Percentiles rank a stretch among this genome's conserved stretches.
phyloP scores from a whole-genome alignment of 2,797 vertebrate genomes.

The Falco peregrinus region DNA sequence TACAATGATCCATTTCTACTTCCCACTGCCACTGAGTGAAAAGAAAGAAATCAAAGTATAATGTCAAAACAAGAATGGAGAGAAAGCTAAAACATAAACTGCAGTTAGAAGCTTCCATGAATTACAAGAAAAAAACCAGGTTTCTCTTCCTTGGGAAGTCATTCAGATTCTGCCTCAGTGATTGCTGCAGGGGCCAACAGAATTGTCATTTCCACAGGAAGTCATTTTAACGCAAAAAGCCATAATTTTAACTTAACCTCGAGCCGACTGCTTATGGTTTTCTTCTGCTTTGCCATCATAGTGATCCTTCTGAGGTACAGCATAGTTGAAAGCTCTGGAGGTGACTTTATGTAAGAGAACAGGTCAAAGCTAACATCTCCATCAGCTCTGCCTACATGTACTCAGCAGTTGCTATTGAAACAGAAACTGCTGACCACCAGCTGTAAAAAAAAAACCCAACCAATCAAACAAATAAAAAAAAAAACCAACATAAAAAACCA shows the following conservation, averaged over 20 bases:
- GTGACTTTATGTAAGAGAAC: background rate
- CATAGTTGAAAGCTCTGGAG: background rate
- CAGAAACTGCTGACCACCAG: background rate
- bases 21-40: background rate
- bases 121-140: background rate
- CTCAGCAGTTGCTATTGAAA: background rate
- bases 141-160: background rate
- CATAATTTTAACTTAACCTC: slow-evolving; percentile 9
- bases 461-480: too few relatives aligned
- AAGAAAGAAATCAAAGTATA: background rate
- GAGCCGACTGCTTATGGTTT: background rate
- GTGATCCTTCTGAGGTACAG: background rate
- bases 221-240: background rate
- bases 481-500: too few relatives aligned
- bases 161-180: background rate
- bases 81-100: background rate
- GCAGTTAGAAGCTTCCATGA: background rate
- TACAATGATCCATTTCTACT: background rate
- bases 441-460: background rate
- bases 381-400: background rate
- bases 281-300: background rate
- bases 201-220: background rate
- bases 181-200: background rate
- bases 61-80: background rate
- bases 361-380: background rate